A percentile compares a stretch with the other conserved stretches of the same genome.
These are phyloP conservation scores for Lymantria monacha DNA, from an alignment of 2,888 invertebrate species.

Conservation along the genomic window DNA sequence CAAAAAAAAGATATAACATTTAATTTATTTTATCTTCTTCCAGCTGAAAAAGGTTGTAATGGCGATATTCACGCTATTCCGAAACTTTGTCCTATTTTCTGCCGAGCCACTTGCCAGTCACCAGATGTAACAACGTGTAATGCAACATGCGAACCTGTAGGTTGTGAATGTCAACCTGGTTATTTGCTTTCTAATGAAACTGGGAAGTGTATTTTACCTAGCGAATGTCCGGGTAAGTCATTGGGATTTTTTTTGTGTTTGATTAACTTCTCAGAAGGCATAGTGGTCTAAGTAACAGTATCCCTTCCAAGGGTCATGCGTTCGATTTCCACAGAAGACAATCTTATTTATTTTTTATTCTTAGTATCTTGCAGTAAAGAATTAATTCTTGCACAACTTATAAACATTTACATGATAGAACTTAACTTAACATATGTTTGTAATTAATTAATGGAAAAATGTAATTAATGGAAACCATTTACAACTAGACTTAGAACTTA, in stretches of 20 bases:
- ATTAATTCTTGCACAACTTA: too few relatives aligned
- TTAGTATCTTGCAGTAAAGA: too few relatives aligned
- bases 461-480: too few relatives aligned
- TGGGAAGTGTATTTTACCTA: conserved; percentile 39
- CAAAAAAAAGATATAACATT: neutral
- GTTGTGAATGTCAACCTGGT: conserved; percentile 45
- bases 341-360: too few relatives aligned
- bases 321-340: too few relatives aligned
- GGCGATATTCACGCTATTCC: conserved; percentile 41
- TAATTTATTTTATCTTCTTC: neutral
- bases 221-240: conserved; percentile 44
- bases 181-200: conserved; percentile 28
- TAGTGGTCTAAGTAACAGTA: too few relatives aligned
- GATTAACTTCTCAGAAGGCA: too few relatives aligned
- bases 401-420: too few relatives aligned
- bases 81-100: conserved; percentile 36
- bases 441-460: too few relatives aligned
- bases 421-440: too few relatives aligned
- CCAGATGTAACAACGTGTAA: conserved; percentile 37
- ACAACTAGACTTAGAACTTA: too few relatives aligned
- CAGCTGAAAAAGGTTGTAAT: conserved; percentile 27
- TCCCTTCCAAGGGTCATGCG: too few relatives aligned
- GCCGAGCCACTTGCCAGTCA: conserved; percentile 42
- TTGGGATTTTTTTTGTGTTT: neutral
- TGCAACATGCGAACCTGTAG: conserved; percentile 30